Evolutionary conservation across 2,797 vertebrate species (phyloP), one percentile per base, ranked within the genome.

Genomic region (Rhabdomys pumilio): DNA sequence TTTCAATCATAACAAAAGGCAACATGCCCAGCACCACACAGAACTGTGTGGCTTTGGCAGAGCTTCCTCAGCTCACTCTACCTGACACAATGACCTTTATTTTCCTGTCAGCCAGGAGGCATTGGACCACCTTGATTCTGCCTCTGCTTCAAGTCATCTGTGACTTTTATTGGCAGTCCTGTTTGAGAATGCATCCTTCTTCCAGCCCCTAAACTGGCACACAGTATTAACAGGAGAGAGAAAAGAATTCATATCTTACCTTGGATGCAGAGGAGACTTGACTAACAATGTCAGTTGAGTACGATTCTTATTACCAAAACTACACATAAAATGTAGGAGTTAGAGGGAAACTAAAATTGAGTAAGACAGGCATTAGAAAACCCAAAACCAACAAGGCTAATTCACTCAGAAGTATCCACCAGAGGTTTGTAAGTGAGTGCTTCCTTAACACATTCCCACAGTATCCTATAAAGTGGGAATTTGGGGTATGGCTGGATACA

Each of bases 331-430:
- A 19, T 91, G 91, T 55, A 88, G 65, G 96, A 85, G 22, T 89
- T 59, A 89, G 79, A 97, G 97, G 72, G 9, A 98, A 81, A 89
- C 67, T 15, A 47, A 47, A 96, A 97, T 93, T 61, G 55, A 94
- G n/a, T 73, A 50, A 0, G 31, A 44, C 13, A 8, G 97, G 80
- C 97, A 97, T 96, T 47, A 24, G 29, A 38, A 55, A 95, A n/a
- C 47, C 83, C 63, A 57, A 92, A 12, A 57, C 19, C 72, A 81
- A 69, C 29, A 84, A 55, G 31, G 1, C 85, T 94, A n/a, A 85
- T 83, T 89, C 69, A 65, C 44, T 50, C 13, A 87, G 41, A 15
- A 65, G 63, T 72, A 96, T 76, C 59, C 96, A 95, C 3, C 3
- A 72, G 79, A 84, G 72, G 29, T 7, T 80, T 95, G 83, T 63